Evolutionary conservation across 2,113 vertebrate genomes (phyloP).

Genomic region (Ictalurus furcatus): DNA sequence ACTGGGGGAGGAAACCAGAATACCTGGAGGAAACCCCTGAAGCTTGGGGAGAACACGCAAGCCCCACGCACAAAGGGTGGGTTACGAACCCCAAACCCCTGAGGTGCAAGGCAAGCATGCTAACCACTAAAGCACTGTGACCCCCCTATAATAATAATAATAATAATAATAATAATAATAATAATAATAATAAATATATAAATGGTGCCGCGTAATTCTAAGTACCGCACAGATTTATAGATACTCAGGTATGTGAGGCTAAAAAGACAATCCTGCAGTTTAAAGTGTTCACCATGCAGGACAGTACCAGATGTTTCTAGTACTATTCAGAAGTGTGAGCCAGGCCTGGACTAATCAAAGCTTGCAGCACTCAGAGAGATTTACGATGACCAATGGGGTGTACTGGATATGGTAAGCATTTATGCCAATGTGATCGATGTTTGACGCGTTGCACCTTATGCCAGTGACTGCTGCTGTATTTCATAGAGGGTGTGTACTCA

Average conservation of each 20-base stretch:
- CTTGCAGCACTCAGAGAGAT: conserved; percentile 51
- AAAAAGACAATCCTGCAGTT: conserved; percentile 5
- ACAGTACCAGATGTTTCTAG: conserved; percentile 36
- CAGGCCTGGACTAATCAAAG: conserved; percentile 56
- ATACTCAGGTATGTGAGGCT: background rate
- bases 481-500: conserved; percentile 51
- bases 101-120: no score
- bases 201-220: background rate
- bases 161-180: background rate
- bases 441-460: conserved; percentile 55
- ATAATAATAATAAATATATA: background rate
- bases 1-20: no score
- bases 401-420: conserved; percentile 58
- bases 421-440: conserved; percentile 60
- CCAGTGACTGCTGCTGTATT: conserved; percentile 54
- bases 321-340: conserved; percentile 39
- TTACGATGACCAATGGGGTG: conserved; percentile 56
- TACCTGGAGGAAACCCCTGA: no score
- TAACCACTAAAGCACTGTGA: no score
- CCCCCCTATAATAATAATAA: no score
- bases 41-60: no score
- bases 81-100: no score
- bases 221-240: background rate
- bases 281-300: conserved; percentile 45
- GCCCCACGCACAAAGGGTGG: no score